Conservation (phyloP, 2,888 invertebrate genomes). For the Eilema caniola region DNA sequence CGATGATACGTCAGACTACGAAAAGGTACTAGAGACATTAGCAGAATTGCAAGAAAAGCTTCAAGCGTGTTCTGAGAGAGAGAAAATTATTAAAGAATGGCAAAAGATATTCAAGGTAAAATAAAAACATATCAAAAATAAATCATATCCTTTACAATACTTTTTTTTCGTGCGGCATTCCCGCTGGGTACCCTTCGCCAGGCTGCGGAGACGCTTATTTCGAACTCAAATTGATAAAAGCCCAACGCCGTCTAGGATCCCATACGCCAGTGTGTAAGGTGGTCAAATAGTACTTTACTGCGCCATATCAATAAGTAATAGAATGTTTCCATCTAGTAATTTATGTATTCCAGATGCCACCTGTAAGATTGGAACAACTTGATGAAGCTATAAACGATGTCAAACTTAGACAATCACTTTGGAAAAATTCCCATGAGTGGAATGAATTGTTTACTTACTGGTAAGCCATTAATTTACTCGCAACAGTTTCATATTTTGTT, state of each 20-base stretch:
- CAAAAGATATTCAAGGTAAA: constrained; percentile 94
- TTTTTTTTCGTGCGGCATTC: too few relatives aligned
- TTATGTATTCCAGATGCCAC: constrained; percentile 88
- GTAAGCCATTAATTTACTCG: constrained; percentile 66
- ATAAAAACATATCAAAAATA: background rate
- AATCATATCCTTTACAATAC: too few relatives aligned
- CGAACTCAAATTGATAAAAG: too few relatives aligned
- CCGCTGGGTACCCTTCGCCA: too few relatives aligned
- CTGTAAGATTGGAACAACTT: constrained; percentile 93
- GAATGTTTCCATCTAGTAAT: background rate
- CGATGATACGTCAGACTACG: constrained; percentile 90
- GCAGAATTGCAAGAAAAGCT: constrained; percentile 89
- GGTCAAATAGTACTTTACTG: too few relatives aligned
- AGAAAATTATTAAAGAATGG: constrained; percentile 92
- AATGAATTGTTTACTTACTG: constrained; percentile 89
- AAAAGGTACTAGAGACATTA: constrained; percentile 89
- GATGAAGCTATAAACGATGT: constrained; percentile 93
- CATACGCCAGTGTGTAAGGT: too few relatives aligned
- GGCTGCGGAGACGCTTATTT: too few relatives aligned
- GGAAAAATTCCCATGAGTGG: constrained; percentile 93
- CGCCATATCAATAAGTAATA: background rate
- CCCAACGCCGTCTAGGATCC: too few relatives aligned
- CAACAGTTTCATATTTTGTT: background rate
- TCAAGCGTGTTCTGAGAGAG: constrained; percentile 88
- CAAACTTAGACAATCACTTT: constrained; percentile 92